A percentile compares a stretch with the other conserved stretches of the same genome.
phyloP scores from a whole-genome alignment of 2,888 invertebrate species.

The Cataglyphis cursor region DNA sequence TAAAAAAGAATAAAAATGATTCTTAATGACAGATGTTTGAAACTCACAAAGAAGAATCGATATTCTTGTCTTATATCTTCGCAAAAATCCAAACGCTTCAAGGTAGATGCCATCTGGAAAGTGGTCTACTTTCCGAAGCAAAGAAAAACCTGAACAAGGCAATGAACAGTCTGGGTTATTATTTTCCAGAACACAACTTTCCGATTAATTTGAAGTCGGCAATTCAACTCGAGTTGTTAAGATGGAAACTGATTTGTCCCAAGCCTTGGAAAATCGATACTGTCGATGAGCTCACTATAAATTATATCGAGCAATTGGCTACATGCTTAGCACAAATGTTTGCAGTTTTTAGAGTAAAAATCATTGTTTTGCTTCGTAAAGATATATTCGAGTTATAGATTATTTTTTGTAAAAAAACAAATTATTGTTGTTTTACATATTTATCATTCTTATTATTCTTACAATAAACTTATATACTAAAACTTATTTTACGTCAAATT shows the following conservation, averaged over 20 bases:
- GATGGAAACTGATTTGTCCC: slow-evolving; percentile 81
- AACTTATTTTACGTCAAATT: background rate
- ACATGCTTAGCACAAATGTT: slow-evolving; percentile 86
- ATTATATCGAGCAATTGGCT: slow-evolving; percentile 87
- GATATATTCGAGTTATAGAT: background rate
- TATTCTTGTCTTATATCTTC: slow-evolving; percentile 82
- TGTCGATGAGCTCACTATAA: slow-evolving; percentile 82
- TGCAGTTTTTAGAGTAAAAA: slow-evolving; percentile 85
- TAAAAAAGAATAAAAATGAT: background rate
- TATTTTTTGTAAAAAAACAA: background rate
- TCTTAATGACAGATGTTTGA: slow-evolving; percentile 57
- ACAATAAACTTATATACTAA: no score
- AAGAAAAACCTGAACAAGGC: slow-evolving; percentile 83
- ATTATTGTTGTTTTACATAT: background rate
- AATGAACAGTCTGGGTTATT: slow-evolving; percentile 85
- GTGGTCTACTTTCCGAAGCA: slow-evolving; percentile 86
- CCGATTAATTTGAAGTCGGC: slow-evolving; percentile 77
- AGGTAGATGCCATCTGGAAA: slow-evolving; percentile 85
- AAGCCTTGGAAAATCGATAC: background rate
- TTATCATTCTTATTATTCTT: background rate
- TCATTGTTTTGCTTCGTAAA: background rate
- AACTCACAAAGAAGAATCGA: slow-evolving; percentile 78
- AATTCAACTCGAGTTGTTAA: slow-evolving; percentile 80
- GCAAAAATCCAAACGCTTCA: slow-evolving; percentile 87
- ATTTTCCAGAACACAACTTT: slow-evolving; percentile 84